Percentiles rank a stretch among this genome's conserved stretches.
Conservation (phyloP, 2,888 invertebrate genomes). For the Stenodema calcarata region DNA sequence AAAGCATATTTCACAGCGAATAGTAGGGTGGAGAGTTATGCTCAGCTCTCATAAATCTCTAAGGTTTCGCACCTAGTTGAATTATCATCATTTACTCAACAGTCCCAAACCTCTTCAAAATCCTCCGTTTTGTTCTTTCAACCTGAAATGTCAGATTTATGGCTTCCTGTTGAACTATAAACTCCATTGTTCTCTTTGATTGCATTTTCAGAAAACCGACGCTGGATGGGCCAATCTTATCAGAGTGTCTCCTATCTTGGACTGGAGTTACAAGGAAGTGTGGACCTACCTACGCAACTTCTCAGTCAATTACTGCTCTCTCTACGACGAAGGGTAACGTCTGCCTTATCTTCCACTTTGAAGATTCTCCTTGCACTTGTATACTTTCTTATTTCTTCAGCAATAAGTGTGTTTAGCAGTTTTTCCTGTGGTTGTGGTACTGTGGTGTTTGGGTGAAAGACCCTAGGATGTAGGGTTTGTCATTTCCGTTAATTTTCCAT, state of each 20-base stretch:
- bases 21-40: too few species aligned
- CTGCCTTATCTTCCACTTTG: neutral
- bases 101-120: too few species aligned
- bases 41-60: too few species aligned
- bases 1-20: too few species aligned
- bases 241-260: conserved; percentile 87
- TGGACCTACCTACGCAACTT: conserved; percentile 86
- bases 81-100: too few species aligned
- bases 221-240: conserved; percentile 87
- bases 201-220: conserved; percentile 75
- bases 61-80: too few species aligned
- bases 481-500: too few species aligned
- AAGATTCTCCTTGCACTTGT: conserved; percentile 54
- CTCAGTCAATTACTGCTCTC: conserved; percentile 84
- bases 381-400: neutral
- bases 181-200: neutral
- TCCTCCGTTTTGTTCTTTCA: too few species aligned
- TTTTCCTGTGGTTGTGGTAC: neutral
- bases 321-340: conserved; percentile 85
- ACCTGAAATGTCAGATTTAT: too few species aligned
- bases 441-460: neutral
- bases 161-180: neutral
- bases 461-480: too few species aligned
- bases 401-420: neutral
- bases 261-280: conserved; percentile 89